Percentiles rank a stretch among this genome's conserved stretches.
These are phyloP conservation scores for Corythornis madagascariensis DNA, from an alignment of 2,113 vertebrate species.

Conservation along the genomic window DNA sequence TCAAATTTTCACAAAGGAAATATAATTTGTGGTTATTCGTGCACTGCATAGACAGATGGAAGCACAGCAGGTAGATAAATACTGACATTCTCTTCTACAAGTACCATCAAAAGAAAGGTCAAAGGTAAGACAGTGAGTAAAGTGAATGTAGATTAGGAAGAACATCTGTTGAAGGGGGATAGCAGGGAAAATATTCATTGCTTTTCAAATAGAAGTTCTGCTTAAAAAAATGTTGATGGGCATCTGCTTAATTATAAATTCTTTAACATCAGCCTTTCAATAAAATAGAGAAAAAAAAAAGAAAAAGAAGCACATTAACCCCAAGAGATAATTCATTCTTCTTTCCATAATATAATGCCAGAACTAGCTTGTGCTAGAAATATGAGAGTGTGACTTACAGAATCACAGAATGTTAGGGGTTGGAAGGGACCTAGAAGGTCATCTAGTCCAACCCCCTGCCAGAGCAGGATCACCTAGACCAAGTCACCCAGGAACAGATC, in stretches of 20 bases:
- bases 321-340: neutral
- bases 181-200: constrained; percentile 59
- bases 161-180: constrained; percentile 76
- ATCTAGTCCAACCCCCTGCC: no score
- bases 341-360: neutral
- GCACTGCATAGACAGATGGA: constrained; percentile 78
- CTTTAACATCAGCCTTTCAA: constrained; percentile 27
- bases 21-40: constrained; percentile 74
- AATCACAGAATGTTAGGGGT: no score
- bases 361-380: constrained; percentile 7
- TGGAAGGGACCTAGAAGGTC: no score
- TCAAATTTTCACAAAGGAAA: constrained; percentile 79
- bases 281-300: neutral
- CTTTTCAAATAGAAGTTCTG: constrained; percentile 59
- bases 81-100: constrained; percentile 76
- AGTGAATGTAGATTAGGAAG: constrained; percentile 75
- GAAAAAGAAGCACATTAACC: constrained; percentile 30
- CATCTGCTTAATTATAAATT: constrained; percentile 66
- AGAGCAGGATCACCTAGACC: no score
- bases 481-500: no score
- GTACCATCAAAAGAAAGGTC: constrained; percentile 79
- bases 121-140: constrained; percentile 74
- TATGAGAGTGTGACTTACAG: neutral
- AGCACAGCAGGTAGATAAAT: constrained; percentile 84
- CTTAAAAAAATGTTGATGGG: constrained; percentile 37